phyloP scores from a whole-genome alignment of 2,797 vertebrate species.

The Enteromius unitaeniatus region DNA sequence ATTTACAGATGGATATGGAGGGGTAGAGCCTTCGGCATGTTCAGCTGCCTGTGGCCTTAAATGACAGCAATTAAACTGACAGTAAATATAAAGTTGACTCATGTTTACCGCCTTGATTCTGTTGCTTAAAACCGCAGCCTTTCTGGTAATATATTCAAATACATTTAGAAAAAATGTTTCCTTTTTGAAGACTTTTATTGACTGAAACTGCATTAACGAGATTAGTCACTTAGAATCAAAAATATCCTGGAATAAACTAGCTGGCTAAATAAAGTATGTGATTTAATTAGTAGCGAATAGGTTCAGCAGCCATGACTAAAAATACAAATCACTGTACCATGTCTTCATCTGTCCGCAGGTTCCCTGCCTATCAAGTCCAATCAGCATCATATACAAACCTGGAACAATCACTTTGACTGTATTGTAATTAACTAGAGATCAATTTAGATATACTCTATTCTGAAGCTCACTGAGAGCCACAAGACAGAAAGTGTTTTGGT shows the following conservation, averaged over 20 bases:
- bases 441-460: constrained; percentile 17
- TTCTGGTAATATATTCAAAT: background rate
- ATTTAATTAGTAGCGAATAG: constrained; percentile 32
- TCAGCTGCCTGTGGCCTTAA: background rate
- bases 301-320: constrained; percentile 27
- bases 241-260: background rate
- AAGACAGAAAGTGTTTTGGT: constrained; percentile 8
- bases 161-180: background rate
- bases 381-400: constrained; percentile 59
- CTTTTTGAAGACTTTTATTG: constrained; percentile 2
- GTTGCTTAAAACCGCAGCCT: background rate
- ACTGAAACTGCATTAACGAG: constrained; percentile 17
- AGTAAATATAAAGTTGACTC: background rate
- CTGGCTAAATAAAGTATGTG: constrained; percentile 9
- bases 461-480: constrained; percentile 1
- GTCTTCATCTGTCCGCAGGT: constrained; percentile 51
- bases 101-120: background rate
- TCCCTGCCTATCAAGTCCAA: constrained; percentile 51
- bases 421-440: constrained; percentile 61
- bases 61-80: constrained; percentile 12
- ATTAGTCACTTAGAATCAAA: background rate
- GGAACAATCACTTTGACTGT: constrained; percentile 53
- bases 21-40: background rate
- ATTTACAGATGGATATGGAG: background rate
- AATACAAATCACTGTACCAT: constrained; percentile 40